Evolutionary conservation across 2,888 invertebrate genomes (phyloP), one percentile per base, ranked within the genome.

Genomic region (Bombyx huttoni): DNA sequence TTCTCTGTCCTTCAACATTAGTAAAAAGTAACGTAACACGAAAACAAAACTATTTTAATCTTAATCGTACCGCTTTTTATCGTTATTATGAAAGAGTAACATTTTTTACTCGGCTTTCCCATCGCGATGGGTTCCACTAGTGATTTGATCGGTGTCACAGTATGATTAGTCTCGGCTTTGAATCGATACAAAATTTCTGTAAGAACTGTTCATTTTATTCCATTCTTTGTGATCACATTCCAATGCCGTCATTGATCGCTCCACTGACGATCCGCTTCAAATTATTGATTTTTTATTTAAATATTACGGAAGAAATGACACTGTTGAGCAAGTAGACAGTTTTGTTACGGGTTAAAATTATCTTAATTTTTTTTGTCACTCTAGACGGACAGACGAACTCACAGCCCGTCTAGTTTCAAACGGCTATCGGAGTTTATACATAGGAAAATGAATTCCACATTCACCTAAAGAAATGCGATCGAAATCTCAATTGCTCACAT

Each of bases 181-280:
- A 65, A 64, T 69, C 56, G 63, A 62, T 62, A 68, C 69, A 71
- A 65, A n/a, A 71, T 69, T 75, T 75, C 71, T 69, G 65, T 70
- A 68, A 73, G 70, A 73, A 75, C 67, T 67, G 62, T 61, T 66
- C 71, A 67, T 67, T 68, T 67, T 64, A 64, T 65, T 65, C 65
- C 62, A 70, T 73, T 70, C 71, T 68, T 70, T 69, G 70, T 69
- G 73, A 75, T 78, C 73, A 75, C 74, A 77, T 77, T 76, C 76
- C 75, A 67, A 53, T 53, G 51, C 53, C 51, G 52, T 50, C 73
- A 67, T 68, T 70, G 65, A 65, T 60, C 70, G 75, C 70, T 68
- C 72, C 69, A 65, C 55, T 73, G 69, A 64, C 66, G 67, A 54
- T 63, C 55, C 58, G 62, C 56, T 63, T 59, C 55, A 56, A 54